Conservation (phyloP, 2,888 invertebrate genomes). For the Xanthorhoe designata region DNA sequence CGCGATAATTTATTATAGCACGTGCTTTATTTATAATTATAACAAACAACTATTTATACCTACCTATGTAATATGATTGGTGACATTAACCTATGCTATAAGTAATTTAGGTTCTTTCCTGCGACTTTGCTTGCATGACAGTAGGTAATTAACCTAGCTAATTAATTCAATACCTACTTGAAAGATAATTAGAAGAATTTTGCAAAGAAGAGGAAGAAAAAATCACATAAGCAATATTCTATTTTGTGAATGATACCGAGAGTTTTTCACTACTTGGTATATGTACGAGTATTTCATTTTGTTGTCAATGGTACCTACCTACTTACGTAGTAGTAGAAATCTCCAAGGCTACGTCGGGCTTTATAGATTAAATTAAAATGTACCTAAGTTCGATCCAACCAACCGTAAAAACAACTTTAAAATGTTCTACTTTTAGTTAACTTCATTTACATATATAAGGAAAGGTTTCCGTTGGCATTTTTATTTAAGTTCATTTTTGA, state of each 20-base stretch:
- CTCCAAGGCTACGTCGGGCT: slow-evolving; percentile 18
- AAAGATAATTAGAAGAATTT: too few species aligned
- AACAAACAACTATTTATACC: not conserved
- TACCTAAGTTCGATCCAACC: slow-evolving; percentile 5
- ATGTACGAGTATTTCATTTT: too few species aligned
- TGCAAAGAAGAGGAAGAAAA: too few species aligned
- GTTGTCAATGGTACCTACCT: too few species aligned
- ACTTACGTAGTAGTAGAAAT: not conserved
- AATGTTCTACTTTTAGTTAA: slow-evolving; percentile 11
- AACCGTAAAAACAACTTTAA: slow-evolving; percentile 29
- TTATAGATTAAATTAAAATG: not conserved
- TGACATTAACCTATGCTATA: too few species aligned
- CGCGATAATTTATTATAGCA: not conserved
- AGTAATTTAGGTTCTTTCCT: too few species aligned
- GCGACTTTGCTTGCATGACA: too few species aligned
- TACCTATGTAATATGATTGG: not conserved
- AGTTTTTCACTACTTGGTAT: too few species aligned
- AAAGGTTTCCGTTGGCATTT: not conserved
- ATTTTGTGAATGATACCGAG: too few species aligned
- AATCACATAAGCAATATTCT: too few species aligned
- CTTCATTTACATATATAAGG: slow-evolving; percentile 27
- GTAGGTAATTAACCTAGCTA: too few species aligned
- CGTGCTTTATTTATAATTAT: not conserved
- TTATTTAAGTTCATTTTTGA: not conserved
- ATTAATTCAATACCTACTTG: too few species aligned